Base-by-base conservation (phyloP, 2,113 vertebrate genomes). In the Eurypyga helias region DNA sequence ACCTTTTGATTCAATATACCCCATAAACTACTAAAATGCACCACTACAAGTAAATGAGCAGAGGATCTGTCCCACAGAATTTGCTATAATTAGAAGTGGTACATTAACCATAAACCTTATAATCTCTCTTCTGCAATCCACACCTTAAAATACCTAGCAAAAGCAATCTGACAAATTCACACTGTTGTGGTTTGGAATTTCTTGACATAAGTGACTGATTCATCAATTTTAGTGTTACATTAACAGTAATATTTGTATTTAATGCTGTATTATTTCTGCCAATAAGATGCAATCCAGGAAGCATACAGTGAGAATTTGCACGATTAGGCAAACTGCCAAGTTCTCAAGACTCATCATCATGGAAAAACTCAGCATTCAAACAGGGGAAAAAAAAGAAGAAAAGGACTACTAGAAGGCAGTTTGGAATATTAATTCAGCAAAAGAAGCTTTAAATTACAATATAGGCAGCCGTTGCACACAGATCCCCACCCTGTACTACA, bases 241-340 rank as follows among this genome's bases (percentile, higher is more conserved):
- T 94, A 90, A 66, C 62, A 84, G 45, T 77, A 90, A 86, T 83
- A 93, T 90, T 95, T 96, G 49, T 64, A 92, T 73, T 93, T 84
- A 95, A 84, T 72, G 31, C 16, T 46, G 10, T 66, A 75, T 73
- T 82, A 88, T 93, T 92, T 81, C 69, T 92, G 70, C 49, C 89
- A 90, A n/a, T 93, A 71, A 90, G 8, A 12, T 91, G 79, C 73
- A 84, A 88, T 65, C 55, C 66, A 96, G 76, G 72, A 90, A 89
- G 71, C 67, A 90, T 46, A 70, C 65, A 91, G 57, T 43, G 34
- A 36, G 86, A 95, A 95, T 75, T 49, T 84, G 31, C 51, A 87
- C 11, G 69, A 92, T 95, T 66, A 94, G 92, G 87, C 82, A 95
- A 96, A 25, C 62, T 93, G 92, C 76, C 93, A 95, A 76, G 49